A percentile compares a stretch with the other conserved stretches of the same genome.
Conservation (phyloP, 2,888 invertebrate species). For the Platycnemis pennipes region DNA sequence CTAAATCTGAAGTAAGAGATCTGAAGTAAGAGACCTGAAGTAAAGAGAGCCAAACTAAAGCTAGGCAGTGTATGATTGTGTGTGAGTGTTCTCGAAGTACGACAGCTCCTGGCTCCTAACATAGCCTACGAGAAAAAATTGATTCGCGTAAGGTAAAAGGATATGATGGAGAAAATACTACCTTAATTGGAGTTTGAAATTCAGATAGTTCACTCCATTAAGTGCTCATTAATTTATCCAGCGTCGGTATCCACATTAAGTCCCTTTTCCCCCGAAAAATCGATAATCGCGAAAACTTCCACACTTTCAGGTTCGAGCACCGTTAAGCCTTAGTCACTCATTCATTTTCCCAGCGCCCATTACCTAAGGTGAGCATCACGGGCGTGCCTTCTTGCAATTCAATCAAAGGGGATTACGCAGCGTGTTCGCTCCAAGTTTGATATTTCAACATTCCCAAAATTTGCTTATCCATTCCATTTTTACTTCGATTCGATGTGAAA, state of each 20-base stretch:
- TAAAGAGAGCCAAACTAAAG: no score
- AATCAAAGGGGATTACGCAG: background rate
- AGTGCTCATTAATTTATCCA: background rate
- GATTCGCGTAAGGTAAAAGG: no score
- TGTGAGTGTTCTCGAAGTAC: no score
- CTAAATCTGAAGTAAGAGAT: no score
- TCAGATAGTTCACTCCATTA: background rate
- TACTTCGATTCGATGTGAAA: background rate
- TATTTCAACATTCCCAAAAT: background rate
- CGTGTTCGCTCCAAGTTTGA: background rate
- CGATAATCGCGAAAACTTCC: background rate
- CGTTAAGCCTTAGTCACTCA: background rate
- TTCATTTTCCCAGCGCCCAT: no score
- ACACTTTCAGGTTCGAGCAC: background rate
- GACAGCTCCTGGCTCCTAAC: no score
- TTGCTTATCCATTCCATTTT: background rate
- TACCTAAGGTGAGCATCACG: background rate
- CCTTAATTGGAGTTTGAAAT: no score
- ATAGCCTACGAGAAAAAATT: no score
- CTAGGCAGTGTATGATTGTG: no score
- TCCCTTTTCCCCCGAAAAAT: background rate
- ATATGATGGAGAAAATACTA: no score
- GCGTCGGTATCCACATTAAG: background rate
- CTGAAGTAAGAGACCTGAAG: no score
- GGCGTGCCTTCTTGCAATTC: background rate